Conservation (phyloP, 2,888 invertebrate genomes). For the Chrysolina haemoptera region DNA sequence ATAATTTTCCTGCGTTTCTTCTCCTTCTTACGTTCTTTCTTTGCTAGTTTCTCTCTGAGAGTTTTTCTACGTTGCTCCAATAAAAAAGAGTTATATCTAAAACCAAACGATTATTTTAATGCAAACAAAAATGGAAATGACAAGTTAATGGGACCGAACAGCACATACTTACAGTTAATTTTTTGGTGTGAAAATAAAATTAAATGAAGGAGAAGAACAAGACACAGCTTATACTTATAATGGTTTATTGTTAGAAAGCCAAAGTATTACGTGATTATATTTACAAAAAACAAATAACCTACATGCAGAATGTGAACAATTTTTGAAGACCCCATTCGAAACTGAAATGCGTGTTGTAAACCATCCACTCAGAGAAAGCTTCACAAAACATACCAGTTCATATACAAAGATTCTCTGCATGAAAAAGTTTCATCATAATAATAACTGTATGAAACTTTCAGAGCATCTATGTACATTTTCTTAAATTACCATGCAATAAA, state of each 20-base stretch:
- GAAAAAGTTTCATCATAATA: not conserved
- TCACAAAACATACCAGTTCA: constrained; percentile 40
- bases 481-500: not conserved
- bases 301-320: not conserved
- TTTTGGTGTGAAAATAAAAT: constrained; percentile 23
- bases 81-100: constrained; percentile 75
- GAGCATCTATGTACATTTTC: not conserved
- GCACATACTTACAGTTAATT: constrained; percentile 35
- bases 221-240: constrained; percentile 6
- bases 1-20: constrained; percentile 78
- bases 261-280: not conserved
- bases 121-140: not conserved
- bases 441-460: not conserved
- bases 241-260: not conserved
- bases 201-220: not conserved
- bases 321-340: not conserved
- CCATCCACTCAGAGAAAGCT: not conserved
- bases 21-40: constrained; percentile 81
- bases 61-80: constrained; percentile 80
- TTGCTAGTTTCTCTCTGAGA: constrained; percentile 81
- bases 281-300: not conserved
- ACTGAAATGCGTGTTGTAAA: not conserved
- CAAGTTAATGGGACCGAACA: not conserved
- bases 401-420: not conserved
- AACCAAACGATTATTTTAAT: constrained; percentile 17